phyloP scores from a whole-genome alignment of 2,113 vertebrate species.

The Dromiciops gliroides region DNA sequence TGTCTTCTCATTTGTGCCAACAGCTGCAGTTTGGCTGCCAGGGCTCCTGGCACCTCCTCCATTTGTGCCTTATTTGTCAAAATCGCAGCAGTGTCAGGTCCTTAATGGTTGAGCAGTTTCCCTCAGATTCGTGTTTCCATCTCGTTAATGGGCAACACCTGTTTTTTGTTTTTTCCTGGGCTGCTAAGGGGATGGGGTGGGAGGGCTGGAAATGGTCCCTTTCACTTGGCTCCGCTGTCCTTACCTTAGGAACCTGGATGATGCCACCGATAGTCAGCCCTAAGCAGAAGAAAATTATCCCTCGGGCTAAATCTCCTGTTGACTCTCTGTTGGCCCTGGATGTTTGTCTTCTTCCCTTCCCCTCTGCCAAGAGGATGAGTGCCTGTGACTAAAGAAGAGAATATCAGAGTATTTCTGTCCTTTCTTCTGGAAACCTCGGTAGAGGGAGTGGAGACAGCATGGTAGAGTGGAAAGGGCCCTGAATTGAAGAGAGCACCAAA shows the following conservation, averaged over 20 bases:
- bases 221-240: background rate
- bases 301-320: background rate
- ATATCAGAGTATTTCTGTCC: background rate
- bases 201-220: fast-evolving
- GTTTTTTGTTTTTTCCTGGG: background rate
- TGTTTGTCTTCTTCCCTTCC: fast-evolving
- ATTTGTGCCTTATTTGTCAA: constrained; percentile 49
- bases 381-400: background rate
- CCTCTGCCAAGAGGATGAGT: background rate
- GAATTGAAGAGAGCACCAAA: background rate
- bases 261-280: fast-evolving
- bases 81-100: constrained; percentile 37
- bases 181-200: background rate
- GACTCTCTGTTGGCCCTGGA: background rate
- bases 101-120: constrained; percentile 3
- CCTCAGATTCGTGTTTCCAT: background rate
- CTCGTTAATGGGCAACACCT: constrained; percentile 48
- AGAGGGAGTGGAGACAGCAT: background rate
- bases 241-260: background rate
- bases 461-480: background rate
- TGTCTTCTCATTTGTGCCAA: background rate
- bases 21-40: background rate
- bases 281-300: background rate
- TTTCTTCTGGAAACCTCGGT: background rate
- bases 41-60: constrained; percentile 15